Conservation (phyloP, 2,888 invertebrate genomes). For the Dioctria linearis region DNA sequence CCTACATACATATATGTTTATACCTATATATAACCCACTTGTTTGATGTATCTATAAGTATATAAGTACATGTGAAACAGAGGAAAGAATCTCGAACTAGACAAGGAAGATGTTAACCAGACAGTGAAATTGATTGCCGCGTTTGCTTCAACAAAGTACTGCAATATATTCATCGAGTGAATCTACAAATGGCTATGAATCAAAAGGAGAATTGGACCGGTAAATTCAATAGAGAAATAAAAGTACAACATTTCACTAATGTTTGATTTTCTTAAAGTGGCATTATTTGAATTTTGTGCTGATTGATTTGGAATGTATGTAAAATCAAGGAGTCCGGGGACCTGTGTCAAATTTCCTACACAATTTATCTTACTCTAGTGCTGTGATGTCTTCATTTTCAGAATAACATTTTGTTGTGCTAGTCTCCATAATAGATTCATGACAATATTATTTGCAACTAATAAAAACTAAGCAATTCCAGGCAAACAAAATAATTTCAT, state of each 20-base stretch:
- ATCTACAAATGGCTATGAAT: conserved; percentile 51
- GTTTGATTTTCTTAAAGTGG: conserved; percentile 48
- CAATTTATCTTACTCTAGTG: neutral
- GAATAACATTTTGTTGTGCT: too few species aligned
- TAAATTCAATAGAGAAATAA: conserved; percentile 48
- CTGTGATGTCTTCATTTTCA: too few species aligned
- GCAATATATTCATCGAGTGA: conserved; percentile 49
- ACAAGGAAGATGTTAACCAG: conserved; percentile 54
- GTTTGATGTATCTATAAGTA: conserved; percentile 7
- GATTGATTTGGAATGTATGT: neutral
- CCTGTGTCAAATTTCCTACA: neutral
- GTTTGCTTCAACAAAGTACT: conserved; percentile 54
- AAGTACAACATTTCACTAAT: conserved; percentile 31
- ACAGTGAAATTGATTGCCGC: conserved; percentile 54
- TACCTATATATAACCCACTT: neutral
- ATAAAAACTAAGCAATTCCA: too few species aligned
- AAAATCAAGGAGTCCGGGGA: neutral
- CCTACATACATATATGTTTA: conserved; percentile 1
- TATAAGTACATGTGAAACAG: conserved; percentile 25
- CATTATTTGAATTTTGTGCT: neutral
- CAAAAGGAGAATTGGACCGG: conserved; percentile 48
- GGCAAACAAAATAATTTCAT: too few species aligned
- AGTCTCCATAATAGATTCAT: too few species aligned
- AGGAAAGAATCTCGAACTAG: conserved; percentile 44
- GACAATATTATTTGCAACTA: too few species aligned